Conservation (phyloP, 1,140 invertebrate species). For the Ptiloglossa arizonensis region DNA sequence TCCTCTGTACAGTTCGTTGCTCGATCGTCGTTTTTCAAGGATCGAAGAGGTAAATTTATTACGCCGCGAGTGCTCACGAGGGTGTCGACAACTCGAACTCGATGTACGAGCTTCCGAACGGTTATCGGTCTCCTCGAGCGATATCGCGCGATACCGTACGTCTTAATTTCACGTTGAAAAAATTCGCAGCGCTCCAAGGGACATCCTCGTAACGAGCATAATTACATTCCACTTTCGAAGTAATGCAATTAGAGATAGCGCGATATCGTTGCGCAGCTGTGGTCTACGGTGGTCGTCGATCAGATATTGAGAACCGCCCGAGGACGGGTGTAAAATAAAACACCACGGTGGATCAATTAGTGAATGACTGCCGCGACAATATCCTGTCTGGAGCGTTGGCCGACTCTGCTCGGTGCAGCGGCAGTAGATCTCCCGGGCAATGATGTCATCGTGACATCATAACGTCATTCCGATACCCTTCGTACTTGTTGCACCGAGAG, state of each 20-base stretch:
- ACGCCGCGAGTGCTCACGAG: too few species aligned
- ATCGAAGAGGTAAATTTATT: too few species aligned
- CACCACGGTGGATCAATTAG: slow-evolving; percentile 79
- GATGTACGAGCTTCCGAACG: too few species aligned
- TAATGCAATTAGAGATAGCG: slow-evolving; percentile 11
- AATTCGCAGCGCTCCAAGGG: slow-evolving; percentile 5
- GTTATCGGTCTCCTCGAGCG: too few species aligned
- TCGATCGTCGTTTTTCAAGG: too few species aligned
- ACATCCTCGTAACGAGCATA: slow-evolving; percentile 23
- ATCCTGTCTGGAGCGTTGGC: slow-evolving; percentile 75
- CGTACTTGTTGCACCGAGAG: slow-evolving; percentile 32
- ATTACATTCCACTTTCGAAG: neutral
- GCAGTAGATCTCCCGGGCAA: slow-evolving; percentile 58
- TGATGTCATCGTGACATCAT: slow-evolving; percentile 75
- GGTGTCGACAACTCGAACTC: too few species aligned
- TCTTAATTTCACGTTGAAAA: neutral
- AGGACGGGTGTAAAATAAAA: slow-evolving; percentile 74
- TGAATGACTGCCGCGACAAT: slow-evolving; percentile 77
- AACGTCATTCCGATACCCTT: slow-evolving; percentile 66
- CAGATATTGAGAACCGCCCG: slow-evolving; percentile 72
- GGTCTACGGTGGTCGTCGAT: neutral
- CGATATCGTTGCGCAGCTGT: slow-evolving; percentile 16
- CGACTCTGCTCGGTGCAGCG: slow-evolving; percentile 44
- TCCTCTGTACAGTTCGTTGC: too few species aligned
- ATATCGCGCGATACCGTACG: too few species aligned